Percentiles rank a stretch among this genome's conserved stretches.
Evolutionary conservation across 2,113 vertebrate genomes (phyloP).

Genomic region (Prochilodus magdalenae): DNA sequence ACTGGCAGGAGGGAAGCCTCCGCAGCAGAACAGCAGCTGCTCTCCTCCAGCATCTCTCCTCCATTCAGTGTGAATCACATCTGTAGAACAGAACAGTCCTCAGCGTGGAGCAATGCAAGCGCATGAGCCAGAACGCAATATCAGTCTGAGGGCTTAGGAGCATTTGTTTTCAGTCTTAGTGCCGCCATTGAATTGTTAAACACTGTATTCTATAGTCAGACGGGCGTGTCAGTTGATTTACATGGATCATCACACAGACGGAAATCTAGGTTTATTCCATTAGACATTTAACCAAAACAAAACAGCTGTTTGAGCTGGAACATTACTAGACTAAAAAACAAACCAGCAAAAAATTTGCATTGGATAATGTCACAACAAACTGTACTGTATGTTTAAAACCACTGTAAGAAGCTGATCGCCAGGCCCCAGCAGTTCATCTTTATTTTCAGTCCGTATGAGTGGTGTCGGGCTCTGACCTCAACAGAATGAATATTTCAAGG

Average conservation of each 20-base stretch:
- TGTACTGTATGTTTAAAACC: constrained; percentile 22
- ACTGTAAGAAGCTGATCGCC: constrained; percentile 16
- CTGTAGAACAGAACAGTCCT: neutral
- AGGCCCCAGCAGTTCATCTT: constrained; percentile 19
- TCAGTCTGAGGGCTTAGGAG: neutral
- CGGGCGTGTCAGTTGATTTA: constrained; percentile 37
- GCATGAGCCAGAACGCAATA: neutral
- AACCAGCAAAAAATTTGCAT: neutral
- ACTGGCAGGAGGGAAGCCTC: constrained; percentile 21
- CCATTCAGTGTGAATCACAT: neutral
- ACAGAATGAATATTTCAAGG: constrained; percentile 24
- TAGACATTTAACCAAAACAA: constrained; percentile 32
- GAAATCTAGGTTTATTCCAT: constrained; percentile 18
- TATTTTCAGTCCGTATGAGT: constrained; percentile 20
- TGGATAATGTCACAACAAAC: constrained; percentile 21
- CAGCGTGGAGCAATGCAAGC: neutral
- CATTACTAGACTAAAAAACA: constrained; percentile 17
- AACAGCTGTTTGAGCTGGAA: constrained; percentile 18
- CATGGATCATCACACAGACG: constrained; percentile 40
- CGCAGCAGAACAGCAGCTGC: constrained; percentile 17
- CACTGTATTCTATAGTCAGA: neutral
- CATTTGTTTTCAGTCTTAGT: constrained; percentile 3
- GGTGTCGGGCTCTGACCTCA: constrained; percentile 13
- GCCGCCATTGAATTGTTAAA: constrained; percentile 15
- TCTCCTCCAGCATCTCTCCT: constrained; percentile 12